Conservation (phyloP, 1,140 invertebrate species). For the Frieseomelitta varia region DNA sequence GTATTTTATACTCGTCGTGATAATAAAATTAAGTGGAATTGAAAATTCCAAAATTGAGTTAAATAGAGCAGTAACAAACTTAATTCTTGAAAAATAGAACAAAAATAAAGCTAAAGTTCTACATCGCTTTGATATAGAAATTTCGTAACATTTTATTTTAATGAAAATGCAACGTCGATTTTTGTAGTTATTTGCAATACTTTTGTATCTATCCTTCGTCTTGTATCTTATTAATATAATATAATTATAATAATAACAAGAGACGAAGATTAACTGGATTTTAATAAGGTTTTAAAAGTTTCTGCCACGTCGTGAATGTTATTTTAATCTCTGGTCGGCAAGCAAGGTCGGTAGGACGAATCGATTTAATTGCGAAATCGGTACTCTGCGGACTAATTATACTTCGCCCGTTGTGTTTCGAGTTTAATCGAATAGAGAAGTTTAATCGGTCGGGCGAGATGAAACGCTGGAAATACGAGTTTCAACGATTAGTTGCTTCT, state of each 20-base stretch:
- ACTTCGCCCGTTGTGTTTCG: background rate
- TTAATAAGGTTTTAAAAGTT: no score
- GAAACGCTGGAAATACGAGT: background rate
- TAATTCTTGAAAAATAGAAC: no score
- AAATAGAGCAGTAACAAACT: no score
- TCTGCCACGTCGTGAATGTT: background rate
- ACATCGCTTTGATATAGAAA: background rate
- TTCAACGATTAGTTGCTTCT: background rate
- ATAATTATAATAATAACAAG: no score
- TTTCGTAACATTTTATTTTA: no score
- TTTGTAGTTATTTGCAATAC: background rate
- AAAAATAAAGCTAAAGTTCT: no score
- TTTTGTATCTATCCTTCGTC: background rate
- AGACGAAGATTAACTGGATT: no score
- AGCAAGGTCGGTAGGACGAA: background rate
- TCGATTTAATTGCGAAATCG: slow-evolving; percentile 36
- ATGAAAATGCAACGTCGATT: no score
- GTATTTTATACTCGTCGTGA: no score
- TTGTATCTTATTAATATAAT: no score
- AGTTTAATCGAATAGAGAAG: background rate
- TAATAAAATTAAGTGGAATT: no score
- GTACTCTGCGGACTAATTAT: slow-evolving; percentile 14
- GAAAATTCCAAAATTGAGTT: no score
- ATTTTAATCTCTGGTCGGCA: slow-evolving; percentile 7
- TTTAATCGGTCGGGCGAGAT: background rate